phyloP scores from a whole-genome alignment of 2,888 invertebrate species.

The Drosophila lacicola region DNA sequence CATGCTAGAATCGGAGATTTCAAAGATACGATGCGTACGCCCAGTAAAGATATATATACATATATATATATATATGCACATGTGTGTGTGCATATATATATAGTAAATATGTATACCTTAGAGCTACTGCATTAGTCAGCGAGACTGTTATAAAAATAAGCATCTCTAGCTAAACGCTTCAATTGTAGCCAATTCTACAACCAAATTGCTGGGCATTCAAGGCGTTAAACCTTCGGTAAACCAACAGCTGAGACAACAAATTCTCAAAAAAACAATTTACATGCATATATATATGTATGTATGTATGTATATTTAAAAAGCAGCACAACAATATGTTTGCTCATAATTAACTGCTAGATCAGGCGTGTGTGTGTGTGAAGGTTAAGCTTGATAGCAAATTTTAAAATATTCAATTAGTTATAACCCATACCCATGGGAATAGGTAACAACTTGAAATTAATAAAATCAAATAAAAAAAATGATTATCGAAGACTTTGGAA shows the following conservation, averaged over 20 bases:
- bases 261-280: conserved; percentile 1
- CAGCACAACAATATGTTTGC: conserved; percentile 14
- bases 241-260: conserved; percentile 44
- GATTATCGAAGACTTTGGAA: too few species aligned
- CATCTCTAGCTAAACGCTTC: conserved; percentile 23
- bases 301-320: conserved; percentile 2
- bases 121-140: conserved; percentile 43
- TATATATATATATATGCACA: neutral
- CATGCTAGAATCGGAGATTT: conserved; percentile 46
- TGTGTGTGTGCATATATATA: neutral
- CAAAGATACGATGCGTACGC: conserved; percentile 36
- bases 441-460: neutral
- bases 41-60: conserved; percentile 24
- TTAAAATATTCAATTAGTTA: conserved; percentile 22
- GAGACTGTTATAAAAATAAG: conserved; percentile 50
- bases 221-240: conserved; percentile 16
- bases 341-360: conserved; percentile 19
- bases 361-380: conserved; percentile 43
- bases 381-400: conserved; percentile 46
- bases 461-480: too few species aligned
- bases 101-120: conserved; percentile 12
- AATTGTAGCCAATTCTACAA: conserved; percentile 26
- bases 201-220: conserved; percentile 13
- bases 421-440: neutral
- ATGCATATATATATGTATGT: neutral